A percentile compares a stretch with the other conserved stretches of the same genome.
These are phyloP conservation scores for Neolamprologus modestus DNA, from an alignment of 2,113 vertebrate species.

Conservation along the genomic window DNA sequence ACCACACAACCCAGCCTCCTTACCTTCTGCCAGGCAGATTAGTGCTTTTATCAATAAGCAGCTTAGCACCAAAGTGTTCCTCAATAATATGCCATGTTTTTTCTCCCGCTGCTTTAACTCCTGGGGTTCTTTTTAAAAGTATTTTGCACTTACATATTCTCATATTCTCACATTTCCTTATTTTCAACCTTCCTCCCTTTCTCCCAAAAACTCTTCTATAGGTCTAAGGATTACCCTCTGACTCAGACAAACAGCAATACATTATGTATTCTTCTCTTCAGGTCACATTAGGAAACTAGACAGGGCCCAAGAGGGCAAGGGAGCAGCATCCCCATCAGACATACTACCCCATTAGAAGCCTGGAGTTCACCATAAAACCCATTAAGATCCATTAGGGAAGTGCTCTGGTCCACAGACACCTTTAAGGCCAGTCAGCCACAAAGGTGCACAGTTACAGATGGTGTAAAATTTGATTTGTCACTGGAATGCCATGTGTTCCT, in stretches of 20 bases:
- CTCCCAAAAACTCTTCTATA: constrained; percentile 1
- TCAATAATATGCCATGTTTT: constrained; percentile 72
- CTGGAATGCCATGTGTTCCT: neutral
- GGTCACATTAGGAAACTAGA: constrained; percentile 59
- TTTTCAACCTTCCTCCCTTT: neutral
- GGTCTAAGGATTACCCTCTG: constrained; percentile 28
- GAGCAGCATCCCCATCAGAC: constrained; percentile 63
- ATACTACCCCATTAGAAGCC: constrained; percentile 68
- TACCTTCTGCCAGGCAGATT: constrained; percentile 78
- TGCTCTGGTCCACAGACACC: constrained; percentile 64
- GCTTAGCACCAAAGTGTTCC: constrained; percentile 74
- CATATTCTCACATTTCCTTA: constrained; percentile 16
- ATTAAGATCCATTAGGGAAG: constrained; percentile 73
- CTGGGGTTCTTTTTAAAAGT: constrained; percentile 29
- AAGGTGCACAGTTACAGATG: constrained; percentile 61
- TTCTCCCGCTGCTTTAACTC: constrained; percentile 50
- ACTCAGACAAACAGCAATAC: constrained; percentile 37
- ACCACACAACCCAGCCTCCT: constrained; percentile 66
- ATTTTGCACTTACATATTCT: constrained; percentile 16
- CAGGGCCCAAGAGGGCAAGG: constrained; percentile 42
- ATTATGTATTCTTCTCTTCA: constrained; percentile 49
- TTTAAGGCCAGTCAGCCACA: constrained; percentile 58
- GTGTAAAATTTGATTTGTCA: constrained; percentile 52
- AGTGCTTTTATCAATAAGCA: constrained; percentile 81
- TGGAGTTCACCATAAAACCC: constrained; percentile 62